phyloP scores from a whole-genome alignment of 2,888 invertebrate species.

The Tenodera sinensis region DNA sequence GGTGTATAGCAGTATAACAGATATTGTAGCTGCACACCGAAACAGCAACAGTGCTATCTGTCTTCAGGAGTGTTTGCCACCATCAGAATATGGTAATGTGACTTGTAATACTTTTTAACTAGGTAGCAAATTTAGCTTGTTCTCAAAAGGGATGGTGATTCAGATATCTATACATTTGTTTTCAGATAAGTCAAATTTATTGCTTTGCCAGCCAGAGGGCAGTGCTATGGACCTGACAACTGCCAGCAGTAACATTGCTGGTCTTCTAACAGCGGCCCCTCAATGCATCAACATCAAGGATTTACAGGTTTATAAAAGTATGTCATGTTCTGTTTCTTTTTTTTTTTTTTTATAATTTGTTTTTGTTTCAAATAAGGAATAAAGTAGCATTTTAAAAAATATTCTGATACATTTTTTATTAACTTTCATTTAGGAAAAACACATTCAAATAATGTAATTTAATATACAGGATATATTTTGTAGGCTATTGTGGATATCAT shows the following conservation, averaged over 20 bases:
- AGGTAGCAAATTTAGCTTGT: neutral
- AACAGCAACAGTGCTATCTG: constrained; percentile 58
- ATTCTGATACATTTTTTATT: too few species aligned
- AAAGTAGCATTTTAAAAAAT: too few species aligned
- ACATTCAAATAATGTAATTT: too few species aligned
- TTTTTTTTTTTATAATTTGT: too few species aligned
- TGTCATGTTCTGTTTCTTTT: constrained; percentile 31
- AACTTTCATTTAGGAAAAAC: too few species aligned
- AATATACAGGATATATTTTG: too few species aligned
- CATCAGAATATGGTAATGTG: constrained; percentile 75
- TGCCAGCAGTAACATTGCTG: constrained; percentile 50
- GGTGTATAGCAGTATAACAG: constrained; percentile 57
- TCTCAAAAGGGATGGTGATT: neutral
- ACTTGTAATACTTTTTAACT: neutral
- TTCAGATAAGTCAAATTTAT: constrained; percentile 65
- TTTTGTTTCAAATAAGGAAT: too few species aligned
- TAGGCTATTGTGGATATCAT: too few species aligned
- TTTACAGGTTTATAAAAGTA: constrained; percentile 65
- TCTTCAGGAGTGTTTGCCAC: constrained; percentile 73
- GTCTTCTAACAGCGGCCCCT: constrained; percentile 49
- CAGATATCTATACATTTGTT: constrained; percentile 30
- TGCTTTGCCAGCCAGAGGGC: constrained; percentile 59
- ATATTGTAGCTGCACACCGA: constrained; percentile 60
- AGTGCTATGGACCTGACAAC: constrained; percentile 40
- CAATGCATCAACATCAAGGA: constrained; percentile 66